Percentiles rank a stretch among this genome's conserved stretches.
Conservation (phyloP, 2,797 vertebrate genomes). For the Sebastes melanostomus region DNA sequence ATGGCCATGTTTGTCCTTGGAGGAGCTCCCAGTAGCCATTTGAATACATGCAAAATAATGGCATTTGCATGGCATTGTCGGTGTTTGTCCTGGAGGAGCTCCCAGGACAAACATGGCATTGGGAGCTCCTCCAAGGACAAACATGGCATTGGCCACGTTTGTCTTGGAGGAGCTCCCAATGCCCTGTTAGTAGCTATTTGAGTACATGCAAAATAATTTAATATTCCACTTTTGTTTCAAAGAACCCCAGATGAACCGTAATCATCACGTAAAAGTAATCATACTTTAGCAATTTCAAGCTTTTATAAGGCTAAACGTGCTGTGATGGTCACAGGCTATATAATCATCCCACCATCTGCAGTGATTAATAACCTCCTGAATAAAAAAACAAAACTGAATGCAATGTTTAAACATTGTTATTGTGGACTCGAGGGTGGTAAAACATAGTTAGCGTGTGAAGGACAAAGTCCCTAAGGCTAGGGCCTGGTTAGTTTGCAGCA, state of each 20-base stretch:
- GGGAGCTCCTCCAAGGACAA: no score
- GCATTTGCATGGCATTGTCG: no score
- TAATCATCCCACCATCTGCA: background rate
- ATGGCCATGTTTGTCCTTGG: slow-evolving; percentile 62
- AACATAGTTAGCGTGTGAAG: background rate
- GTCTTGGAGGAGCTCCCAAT: no score
- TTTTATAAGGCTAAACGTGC: background rate
- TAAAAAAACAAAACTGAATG: background rate
- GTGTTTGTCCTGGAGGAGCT: no score
- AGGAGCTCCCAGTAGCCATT: slow-evolving; percentile 39
- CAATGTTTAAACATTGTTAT: background rate
- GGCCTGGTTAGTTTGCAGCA: no score
- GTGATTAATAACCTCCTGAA: no score
- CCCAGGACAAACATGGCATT: no score
- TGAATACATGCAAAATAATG: background rate
- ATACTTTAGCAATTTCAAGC: background rate
- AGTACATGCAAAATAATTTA: background rate
- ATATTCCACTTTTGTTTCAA: background rate
- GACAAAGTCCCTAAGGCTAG: background rate
- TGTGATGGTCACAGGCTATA: no score
- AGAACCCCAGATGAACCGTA: background rate
- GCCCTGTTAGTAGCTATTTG: background rate
- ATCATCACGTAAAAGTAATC: background rate
- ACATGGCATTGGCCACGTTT: no score
- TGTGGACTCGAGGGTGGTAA: background rate